These are phyloP conservation scores for Drosophila kokeensis DNA, from an alignment of 2,888 invertebrate species.

Conservation along the genomic window DNA sequence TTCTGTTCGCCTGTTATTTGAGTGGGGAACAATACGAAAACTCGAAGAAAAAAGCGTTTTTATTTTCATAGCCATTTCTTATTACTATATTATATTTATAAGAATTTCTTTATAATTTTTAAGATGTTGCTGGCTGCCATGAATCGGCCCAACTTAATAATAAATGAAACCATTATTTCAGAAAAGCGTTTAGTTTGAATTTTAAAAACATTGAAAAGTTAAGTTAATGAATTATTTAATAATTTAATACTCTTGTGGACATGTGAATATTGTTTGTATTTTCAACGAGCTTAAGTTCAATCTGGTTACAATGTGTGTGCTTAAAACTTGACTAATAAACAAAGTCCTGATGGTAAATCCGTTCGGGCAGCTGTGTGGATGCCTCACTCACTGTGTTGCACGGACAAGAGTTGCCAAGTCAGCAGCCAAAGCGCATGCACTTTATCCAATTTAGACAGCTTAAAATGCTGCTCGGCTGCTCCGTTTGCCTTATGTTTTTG, in stretches of 20 bases:
- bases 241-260: neutral
- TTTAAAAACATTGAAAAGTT: neutral
- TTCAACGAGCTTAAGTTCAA: conserved; percentile 8
- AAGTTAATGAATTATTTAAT: neutral
- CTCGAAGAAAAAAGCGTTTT: too few relatives aligned
- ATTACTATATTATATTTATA: too few relatives aligned
- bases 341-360: conserved; percentile 30
- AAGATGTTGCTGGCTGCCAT: too few relatives aligned
- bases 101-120: too few relatives aligned
- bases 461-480: conserved; percentile 59
- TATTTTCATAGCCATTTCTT: too few relatives aligned
- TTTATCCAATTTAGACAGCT: conserved; percentile 84
- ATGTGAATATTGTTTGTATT: neutral
- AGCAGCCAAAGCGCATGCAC: conserved; percentile 69
- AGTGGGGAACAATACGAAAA: too few relatives aligned
- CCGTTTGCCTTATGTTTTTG: conserved; percentile 17
- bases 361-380: conserved; percentile 4
- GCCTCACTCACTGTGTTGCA: conserved; percentile 8
- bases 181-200: neutral
- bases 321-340: conserved; percentile 35
- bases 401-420: conserved; percentile 53
- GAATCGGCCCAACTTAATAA: too few relatives aligned
- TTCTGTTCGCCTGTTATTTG: too few relatives aligned
- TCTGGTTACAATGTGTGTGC: conserved; percentile 17
- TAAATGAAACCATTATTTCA: too few relatives aligned